A percentile compares a stretch with the other conserved stretches of the same genome.
Evolutionary conservation across 1,140 invertebrate species (phyloP).

Genomic region (Cyrtorhinus lividipennis): DNA sequence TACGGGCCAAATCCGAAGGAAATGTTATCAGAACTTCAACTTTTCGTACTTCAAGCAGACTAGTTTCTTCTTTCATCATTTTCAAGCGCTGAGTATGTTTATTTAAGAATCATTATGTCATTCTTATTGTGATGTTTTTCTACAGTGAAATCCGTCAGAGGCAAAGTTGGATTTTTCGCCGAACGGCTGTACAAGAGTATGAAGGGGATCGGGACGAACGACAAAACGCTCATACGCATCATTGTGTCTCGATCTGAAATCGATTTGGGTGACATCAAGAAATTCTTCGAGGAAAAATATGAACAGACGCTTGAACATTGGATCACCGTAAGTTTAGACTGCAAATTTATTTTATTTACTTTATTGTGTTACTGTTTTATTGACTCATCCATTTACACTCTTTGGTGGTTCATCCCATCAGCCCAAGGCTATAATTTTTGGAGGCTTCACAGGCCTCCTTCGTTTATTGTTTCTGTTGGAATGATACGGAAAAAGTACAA

Average conservation of each 20-base stretch:
- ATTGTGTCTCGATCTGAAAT: conserved; percentile 83
- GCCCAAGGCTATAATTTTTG: background rate
- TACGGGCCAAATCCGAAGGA: too few species aligned
- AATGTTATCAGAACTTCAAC: too few species aligned
- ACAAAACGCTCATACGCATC: conserved; percentile 77
- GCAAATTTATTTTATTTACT: conserved; percentile 1
- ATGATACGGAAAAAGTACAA: too few species aligned
- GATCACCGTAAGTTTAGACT: conserved; percentile 50
- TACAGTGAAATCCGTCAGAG: conserved; percentile 74
- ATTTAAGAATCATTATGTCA: too few species aligned
- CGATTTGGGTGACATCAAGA: conserved; percentile 80
- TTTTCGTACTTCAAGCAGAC: too few species aligned
- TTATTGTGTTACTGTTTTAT: background rate
- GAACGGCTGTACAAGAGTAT: conserved; percentile 78
- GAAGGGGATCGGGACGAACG: conserved; percentile 77
- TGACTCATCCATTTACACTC: background rate
- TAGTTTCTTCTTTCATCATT: too few species aligned
- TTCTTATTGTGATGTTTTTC: too few species aligned
- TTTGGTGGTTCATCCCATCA: background rate
- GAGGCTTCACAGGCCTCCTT: too few species aligned
- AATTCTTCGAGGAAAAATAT: conserved; percentile 71
- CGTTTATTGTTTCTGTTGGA: too few species aligned
- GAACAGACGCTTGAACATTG: conserved; percentile 67
- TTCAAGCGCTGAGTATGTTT: too few species aligned
- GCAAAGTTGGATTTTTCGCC: conserved; percentile 85